Base-by-base conservation (phyloP, 1,140 invertebrate species). In the Anoplolepis gracilipes region DNA sequence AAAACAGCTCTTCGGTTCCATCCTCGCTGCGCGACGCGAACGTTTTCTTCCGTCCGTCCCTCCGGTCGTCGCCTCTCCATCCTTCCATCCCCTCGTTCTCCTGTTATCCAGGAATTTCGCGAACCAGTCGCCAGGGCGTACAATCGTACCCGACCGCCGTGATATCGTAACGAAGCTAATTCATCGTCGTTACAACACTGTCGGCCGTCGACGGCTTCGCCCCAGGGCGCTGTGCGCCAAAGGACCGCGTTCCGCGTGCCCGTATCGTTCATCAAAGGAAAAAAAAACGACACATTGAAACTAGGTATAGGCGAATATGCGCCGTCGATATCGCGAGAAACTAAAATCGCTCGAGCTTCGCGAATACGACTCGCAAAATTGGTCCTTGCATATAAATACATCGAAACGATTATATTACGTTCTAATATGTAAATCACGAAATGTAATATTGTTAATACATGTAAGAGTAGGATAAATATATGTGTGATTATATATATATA, bases 121-220 rank as follows among this genome's bases (percentile, higher is more conserved):
- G 64, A 61, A 76, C 55, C 49, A 36, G 61, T 57, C 61, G 28
- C 28, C 30, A 46, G 28, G 62, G 22, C 53, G 53, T 64, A 75
- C 85, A 87, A 82, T 90, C 81, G 81, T 81, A 81, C 16, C 75
- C 78, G 73, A 78, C 53, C 67, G 49, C 62, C 59, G 87, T 91
- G 76, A 90, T 88, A 81, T 57, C 65, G 79, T 92, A 92, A 92
- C 90, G 86, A 92, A 88, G 91, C 88, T 91, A 90, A 91, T 91
- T 91, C 89, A 55, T 84, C 85, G 82, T 90, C 79, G 89, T 87
- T 88, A 87, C 85, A 81, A 84, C 46, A 72, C n/a, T 33, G 53
- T 57, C 77, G 76, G 64, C 22, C 75, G 55, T 67, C 61, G 85
- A 67, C 76, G 61, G 62, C 75, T 86, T 90, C 57, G 84, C 88